Evolutionary conservation across 2,113 vertebrate genomes (phyloP), one percentile per base, ranked within the genome.

Genomic region (Brachirus orientalis): DNA sequence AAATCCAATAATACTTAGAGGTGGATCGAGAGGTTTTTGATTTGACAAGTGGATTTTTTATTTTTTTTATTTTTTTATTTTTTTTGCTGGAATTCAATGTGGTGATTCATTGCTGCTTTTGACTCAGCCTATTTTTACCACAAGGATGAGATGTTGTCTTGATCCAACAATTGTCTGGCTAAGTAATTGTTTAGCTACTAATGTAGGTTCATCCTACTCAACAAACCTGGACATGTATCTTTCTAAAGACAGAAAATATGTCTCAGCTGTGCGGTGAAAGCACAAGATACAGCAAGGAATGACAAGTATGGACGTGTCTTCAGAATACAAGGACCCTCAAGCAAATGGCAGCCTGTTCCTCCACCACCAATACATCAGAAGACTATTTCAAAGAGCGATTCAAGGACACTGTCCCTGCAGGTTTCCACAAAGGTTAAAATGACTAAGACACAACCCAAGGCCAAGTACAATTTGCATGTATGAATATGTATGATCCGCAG

Each of bases 401-500:
- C 41, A 16, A 50, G 52, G 37, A 51, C 16, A 37, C 13, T 13
- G 11, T 48, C 20, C 48, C 47, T 28, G n/a, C n/a, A 10, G 6
- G 16, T 10, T 51, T 58, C 19, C 8, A 14, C 20, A 10, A 0
- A 0, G 18, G 37, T 45, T n/a, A 40, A 40, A 71, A 40, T 64
- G 50, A 43, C 54, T 14, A 10, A 13, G 18, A 62, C 50, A 58
- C 48, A 50, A 44, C 41, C 40, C 51, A 55, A 74, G 41, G 44
- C 44, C 28, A 18, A 47, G 36, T 3, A 17, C 38, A 4, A 80
- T 89, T 90, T 80, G 75, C 80, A 88, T 87, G 59, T 14, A 86
- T 91, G 63, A 88, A 88, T 86, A 89, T 91, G 68, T 55, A 88
- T 82, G 36, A 53, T 17, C 37, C 70, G 63, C 77, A 38, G 48